phyloP scores from a whole-genome alignment of 2,797 vertebrate species.

The Eulemur coronatus region DNA sequence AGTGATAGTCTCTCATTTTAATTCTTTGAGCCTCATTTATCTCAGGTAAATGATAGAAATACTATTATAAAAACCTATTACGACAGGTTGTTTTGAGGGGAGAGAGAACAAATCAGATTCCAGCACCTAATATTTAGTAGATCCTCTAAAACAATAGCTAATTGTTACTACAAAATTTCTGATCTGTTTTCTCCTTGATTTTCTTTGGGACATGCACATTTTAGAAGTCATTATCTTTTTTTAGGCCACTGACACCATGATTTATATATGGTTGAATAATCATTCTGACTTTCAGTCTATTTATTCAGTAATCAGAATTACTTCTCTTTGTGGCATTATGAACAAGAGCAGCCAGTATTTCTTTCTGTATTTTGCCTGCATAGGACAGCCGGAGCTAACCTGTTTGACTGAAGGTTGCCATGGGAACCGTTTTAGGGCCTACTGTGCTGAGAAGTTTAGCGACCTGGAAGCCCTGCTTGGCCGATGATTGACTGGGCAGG shows the following conservation, averaged over 20 bases:
- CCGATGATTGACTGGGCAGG: not conserved
- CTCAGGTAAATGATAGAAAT: not conserved
- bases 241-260: not conserved
- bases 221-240: not conserved
- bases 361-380: not conserved
- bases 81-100: not conserved
- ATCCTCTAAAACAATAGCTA: not conserved
- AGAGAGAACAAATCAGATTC: not conserved
- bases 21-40: not conserved
- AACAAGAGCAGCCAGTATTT: not conserved
- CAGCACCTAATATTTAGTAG: not conserved
- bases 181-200: not conserved
- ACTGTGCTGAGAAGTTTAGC: not conserved
- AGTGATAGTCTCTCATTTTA: not conserved
- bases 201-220: not conserved
- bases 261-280: not conserved
- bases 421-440: slow-evolving; percentile 35
- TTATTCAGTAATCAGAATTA: not conserved
- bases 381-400: not conserved
- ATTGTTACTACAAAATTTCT: not conserved
- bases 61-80: not conserved
- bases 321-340: not conserved
- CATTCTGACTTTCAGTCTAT: not conserved
- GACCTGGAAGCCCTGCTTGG: not conserved
- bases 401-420: slow-evolving; percentile 46